Evolutionary conservation across 2,113 vertebrate species (phyloP), one percentile per base, ranked within the genome.

Genomic region (Gopherus evgoodei): DNA sequence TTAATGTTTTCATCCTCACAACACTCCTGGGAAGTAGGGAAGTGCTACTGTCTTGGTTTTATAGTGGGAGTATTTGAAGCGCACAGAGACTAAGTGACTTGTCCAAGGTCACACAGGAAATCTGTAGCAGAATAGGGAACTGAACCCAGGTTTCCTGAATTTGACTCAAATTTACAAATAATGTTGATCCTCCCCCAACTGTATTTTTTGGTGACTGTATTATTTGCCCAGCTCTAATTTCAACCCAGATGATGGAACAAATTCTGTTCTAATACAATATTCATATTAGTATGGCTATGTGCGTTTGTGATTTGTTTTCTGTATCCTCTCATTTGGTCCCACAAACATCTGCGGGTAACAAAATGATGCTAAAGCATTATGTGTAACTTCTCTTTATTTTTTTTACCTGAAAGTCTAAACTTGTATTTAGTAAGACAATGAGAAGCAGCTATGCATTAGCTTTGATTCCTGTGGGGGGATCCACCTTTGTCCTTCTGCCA

Each of bases 261-360:
- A 8, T 69, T 69, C 31, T n/a, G 35, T 19, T n/a, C 92, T 96
- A 97, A 97, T 96, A 96, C 97, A 97, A 97, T 96, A 97, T 97
- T 97, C 96, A 97, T 91, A 91, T 95, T 96, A 94, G 78, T 87
- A 88, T 57, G 91, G 57, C 84, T 83, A 91, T 86, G 83, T 62
- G 81, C 89, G 90, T 90, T 91, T 81, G 89, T 94, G 96, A 95
- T 94, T 97, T 97, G 84, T 95, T 94, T 97, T 90, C 94, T 94
- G 94, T 96, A 93, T 94, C 93, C 95, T 93, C 94, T 91, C 92
- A 83, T 91, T 95, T 91, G 88, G 89, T 95, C 94, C 92, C 95
- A 87, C 59, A 90, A 94, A 76, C 9, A 90, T 85, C 84, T 27
- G 50, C 76, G 93, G 94, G 95, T 96, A 94, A 95, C 89, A 92